Conservation (phyloP, 2,113 vertebrate species). For the Gorilla gorilla region DNA sequence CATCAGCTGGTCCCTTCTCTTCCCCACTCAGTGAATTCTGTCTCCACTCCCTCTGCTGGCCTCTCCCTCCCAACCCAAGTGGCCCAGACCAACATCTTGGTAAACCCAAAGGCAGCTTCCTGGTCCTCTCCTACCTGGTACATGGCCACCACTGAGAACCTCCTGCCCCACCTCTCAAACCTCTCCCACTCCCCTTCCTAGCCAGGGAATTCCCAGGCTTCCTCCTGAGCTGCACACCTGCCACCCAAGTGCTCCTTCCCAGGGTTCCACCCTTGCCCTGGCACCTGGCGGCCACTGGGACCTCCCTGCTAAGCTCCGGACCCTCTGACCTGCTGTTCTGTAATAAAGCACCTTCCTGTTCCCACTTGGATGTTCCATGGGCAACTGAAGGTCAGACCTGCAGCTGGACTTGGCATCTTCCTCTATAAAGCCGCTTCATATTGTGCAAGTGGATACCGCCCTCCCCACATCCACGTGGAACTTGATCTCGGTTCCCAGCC, state of each 20-base stretch:
- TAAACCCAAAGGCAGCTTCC: not conserved
- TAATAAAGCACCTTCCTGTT: not conserved
- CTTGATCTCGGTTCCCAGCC: not conserved
- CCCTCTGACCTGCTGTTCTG: fast-evolving
- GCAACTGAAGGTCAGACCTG: not conserved
- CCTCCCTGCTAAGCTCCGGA: not conserved
- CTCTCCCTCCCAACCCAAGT: not conserved
- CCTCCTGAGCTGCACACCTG: not conserved
- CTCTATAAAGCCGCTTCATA: not conserved
- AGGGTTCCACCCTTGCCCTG: not conserved
- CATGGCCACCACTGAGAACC: not conserved
- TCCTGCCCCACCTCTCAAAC: not conserved
- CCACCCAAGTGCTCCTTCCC: fast-evolving
- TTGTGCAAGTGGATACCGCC: not conserved
- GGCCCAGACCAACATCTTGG: not conserved
- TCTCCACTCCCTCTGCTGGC: not conserved
- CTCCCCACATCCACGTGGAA: not conserved
- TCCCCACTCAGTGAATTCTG: not conserved
- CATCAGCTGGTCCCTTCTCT: not conserved
- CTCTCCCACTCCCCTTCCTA: fast-evolving
- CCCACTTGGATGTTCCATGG: not conserved
- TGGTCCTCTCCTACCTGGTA: not conserved
- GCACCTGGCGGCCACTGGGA: not conserved
- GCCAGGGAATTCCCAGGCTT: no score
- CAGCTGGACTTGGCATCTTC: not conserved